Evolutionary conservation across 2,888 invertebrate species (phyloP), one percentile per base, ranked within the genome.

Genomic region (Nesidiocoris tenuis): DNA sequence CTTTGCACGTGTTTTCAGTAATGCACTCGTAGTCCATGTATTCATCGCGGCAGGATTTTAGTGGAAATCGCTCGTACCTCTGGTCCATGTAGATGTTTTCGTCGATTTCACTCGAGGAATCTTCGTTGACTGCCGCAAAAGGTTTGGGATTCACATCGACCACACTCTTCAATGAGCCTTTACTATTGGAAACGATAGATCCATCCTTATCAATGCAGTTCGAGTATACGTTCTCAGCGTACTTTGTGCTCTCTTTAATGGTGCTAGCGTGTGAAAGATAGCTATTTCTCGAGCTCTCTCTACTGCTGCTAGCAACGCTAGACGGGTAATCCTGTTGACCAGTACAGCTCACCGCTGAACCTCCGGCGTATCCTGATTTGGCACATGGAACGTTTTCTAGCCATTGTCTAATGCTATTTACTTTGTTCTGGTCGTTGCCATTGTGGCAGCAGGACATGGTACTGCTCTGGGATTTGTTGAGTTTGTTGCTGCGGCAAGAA

Each of bases 381-480:
- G 68, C 76, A 19, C 74, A 61, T 1, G 91, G 90, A 66, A 92
- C 90, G 80, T 90, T 89, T 83, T 91, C 91, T 57, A 92, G 83
- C 92, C 92, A 92, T 83, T 90, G 89, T 77, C 90, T 86, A 65
- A 92, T 92, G 82, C 89, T 91, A 80, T 86, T 88, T 81, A 91
- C 90, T 82, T 92, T 91, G 81, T 90, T 90, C 56, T 91, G 91
- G 82, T 85, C 83, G 23, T 84, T 83, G 0, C 85, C 81, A 21
- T 66, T 72, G 59, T 79, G 77, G 61, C 78, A 77, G 22, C 76
- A 72, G 17, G 72, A 72, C 39, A 61, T 39, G 16, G 39, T 61
- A 56, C 61, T 72, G 7, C 63, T 61, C 18, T 61, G 25, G 5
- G 39, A 61, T 63, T 72, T 64, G 65, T 71, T 25, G 19, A 23